Evolutionary conservation across 2,888 invertebrate species (phyloP), one percentile per base, ranked within the genome.

Genomic region (Dermolepida albohirtum): DNA sequence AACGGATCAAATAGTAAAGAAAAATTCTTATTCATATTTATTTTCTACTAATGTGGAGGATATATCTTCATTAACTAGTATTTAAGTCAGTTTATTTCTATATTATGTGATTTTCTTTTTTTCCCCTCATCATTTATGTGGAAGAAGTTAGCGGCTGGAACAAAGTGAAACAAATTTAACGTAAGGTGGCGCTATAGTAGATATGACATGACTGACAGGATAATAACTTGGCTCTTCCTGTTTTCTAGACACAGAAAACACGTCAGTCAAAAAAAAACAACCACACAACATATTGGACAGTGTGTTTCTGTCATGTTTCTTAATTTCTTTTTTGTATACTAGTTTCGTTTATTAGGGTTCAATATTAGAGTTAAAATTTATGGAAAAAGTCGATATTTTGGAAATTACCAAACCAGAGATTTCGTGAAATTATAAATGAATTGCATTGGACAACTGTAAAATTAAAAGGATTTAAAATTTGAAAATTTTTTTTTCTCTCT

Each of bases 191-290:
- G 67, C 67, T 55, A 41, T 27, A 55, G 34, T 43, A 63, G 47
- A 62, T 57, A 66, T 51, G 50, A 63, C 57, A 52, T 72, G 74
- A 74, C 72, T 70, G 76, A 76, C 76, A 76, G 71, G 71, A 70
- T 76, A 76, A 76, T 75, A 74, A 71, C 74, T 69, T 72, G 64
- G 70, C 72, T 68, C 74, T 72, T 74, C 73, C 74, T 73, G 72
- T 73, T 73, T 65, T 68, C 69, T 57, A 66, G 57, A 71, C 34
- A 34, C 34, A 34, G 6, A 69, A 70, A 72, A 72, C 69, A 71
- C 71, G 76, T 74, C 76, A 75, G 70, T 74, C 74, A 74, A 71
- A 67, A 65, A 44, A 44, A 44, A 10, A 11, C 17, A 34, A 34
- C 34, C 34, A 34, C 34, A 34, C 22, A 44, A 29, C 59, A 14